Evolutionary conservation across 2,888 invertebrate species (phyloP), one percentile per base, ranked within the genome.

Genomic region (Xylocampa areola): DNA sequence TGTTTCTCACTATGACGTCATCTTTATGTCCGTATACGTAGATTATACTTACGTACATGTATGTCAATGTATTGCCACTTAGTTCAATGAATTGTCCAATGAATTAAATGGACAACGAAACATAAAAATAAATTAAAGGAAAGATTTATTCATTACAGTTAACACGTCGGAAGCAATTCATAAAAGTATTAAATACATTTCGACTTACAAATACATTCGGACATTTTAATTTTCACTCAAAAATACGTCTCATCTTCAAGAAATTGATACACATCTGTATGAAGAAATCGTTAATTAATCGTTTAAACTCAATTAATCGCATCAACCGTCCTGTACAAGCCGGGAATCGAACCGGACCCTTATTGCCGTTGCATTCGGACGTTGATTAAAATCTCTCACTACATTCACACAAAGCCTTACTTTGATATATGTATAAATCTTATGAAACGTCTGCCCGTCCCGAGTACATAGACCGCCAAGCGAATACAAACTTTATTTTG

Each of bases 341-440:
- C 79, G 71, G 80, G 83, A 80, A 74, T 82, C 84, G 79, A 85
- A 85, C 79, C 73, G 77, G 65, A 47, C 65, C 59, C 53, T 62
- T 57, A 76, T 59, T 25, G 71, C 71, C 48, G 55, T 73, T 73
- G 79, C 80, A 73, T 77, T 84, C 81, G 81, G 89, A 91, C 89
- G 82, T 91, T 92, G 94, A 94, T 93, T 92, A 93, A 93, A 91
- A 94, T 93, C 93, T 91, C 87, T 87, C 87, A 87, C 86, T 89
- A 86, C 90, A 90, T 88, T 87, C 91, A 92, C 87, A 91, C 91
- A 91, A 90, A 90, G 89, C 82, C 87, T 87, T 87, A 87, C 89
- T 89, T 90, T 92, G 92, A 92, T 92, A 92, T 90, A 91, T 89
- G 87, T 92, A 89, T 91, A 92, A 91, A 93, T 92, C 91, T 92